Evolutionary conservation across 2,888 invertebrate genomes (phyloP).

Genomic region (Cetonia aurata): DNA sequence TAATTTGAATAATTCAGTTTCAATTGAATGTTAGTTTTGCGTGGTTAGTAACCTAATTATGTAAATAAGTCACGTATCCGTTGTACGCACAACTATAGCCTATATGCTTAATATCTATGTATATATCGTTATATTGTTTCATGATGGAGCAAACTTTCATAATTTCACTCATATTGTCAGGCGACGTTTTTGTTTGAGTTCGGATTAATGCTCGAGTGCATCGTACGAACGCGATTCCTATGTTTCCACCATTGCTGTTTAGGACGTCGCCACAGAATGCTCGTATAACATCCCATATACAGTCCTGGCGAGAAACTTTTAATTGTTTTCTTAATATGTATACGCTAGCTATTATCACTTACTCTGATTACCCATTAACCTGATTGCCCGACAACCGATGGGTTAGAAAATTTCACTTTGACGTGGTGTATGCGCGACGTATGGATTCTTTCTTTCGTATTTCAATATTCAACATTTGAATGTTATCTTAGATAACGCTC

Average conservation of each 20-base stretch:
- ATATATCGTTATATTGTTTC: conserved; percentile 20
- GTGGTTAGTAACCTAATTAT: conserved; percentile 15
- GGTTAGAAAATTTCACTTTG: conserved; percentile 51
- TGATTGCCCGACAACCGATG: conserved; percentile 52
- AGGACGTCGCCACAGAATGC: conserved; percentile 26
- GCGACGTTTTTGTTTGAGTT: conserved; percentile 22
- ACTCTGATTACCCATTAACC: conserved; percentile 61
- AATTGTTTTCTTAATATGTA: conserved; percentile 60
- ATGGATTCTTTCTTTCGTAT: too few relatives aligned
- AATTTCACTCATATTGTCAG: conserved; percentile 43
- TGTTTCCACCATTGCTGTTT: neutral
- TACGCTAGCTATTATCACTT: conserved; percentile 54
- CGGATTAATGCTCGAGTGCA: neutral
- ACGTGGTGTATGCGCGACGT: conserved; percentile 40
- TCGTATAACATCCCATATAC: conserved; percentile 48
- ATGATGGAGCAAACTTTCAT: conserved; percentile 36
- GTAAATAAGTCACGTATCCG: conserved; percentile 37
- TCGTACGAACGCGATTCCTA: neutral
- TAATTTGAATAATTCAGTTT: conserved; percentile 3
- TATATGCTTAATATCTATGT: too few relatives aligned
- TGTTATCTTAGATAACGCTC: too few relatives aligned
- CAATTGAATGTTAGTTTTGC: neutral
- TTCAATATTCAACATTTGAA: too few relatives aligned
- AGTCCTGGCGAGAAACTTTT: conserved; percentile 54
- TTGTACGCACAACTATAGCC: neutral